Evolutionary conservation across 2,113 vertebrate genomes (phyloP).

Genomic region (Phyllopteryx taeniolatus): DNA sequence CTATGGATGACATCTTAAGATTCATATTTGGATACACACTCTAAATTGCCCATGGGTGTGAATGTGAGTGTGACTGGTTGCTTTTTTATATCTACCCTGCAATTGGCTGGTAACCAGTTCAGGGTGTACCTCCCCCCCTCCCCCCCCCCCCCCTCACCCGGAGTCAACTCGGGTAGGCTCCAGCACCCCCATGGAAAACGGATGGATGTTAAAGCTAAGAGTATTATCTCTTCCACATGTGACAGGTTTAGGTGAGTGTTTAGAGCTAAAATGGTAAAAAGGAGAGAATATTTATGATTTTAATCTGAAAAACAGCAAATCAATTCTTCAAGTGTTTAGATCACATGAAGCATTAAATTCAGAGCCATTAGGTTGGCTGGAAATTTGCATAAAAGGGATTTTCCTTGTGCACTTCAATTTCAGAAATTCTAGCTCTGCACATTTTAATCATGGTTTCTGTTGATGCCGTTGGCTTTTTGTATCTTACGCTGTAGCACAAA

Average conservation of each 20-base stretch:
- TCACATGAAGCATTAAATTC: conserved; percentile 70
- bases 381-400: conserved; percentile 56
- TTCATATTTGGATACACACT: conserved; percentile 41
- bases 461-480: conserved; percentile 58
- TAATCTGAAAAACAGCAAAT: conserved; percentile 48
- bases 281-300: conserved; percentile 70
- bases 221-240: conserved; percentile 58
- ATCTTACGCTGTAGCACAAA: conserved; percentile 49
- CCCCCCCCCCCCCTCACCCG: too few relatives aligned
- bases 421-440: conserved; percentile 51
- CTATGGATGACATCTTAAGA: conserved; percentile 39
- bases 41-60: too few relatives aligned
- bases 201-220: conserved; percentile 42
- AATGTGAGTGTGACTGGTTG: too few relatives aligned
- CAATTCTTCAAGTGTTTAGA: conserved; percentile 54
- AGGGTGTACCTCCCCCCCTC: too few relatives aligned
- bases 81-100: too few relatives aligned
- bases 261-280: conserved; percentile 61
- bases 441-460: conserved; percentile 58
- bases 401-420: conserved; percentile 31
- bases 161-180: too few relatives aligned
- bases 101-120: too few relatives aligned
- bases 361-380: conserved; percentile 60
- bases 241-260: conserved; percentile 52
- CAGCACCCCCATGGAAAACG: too few relatives aligned